Evolutionary conservation across 2,888 invertebrate genomes (phyloP).

Genomic region (Nipponacmea schrenckii): DNA sequence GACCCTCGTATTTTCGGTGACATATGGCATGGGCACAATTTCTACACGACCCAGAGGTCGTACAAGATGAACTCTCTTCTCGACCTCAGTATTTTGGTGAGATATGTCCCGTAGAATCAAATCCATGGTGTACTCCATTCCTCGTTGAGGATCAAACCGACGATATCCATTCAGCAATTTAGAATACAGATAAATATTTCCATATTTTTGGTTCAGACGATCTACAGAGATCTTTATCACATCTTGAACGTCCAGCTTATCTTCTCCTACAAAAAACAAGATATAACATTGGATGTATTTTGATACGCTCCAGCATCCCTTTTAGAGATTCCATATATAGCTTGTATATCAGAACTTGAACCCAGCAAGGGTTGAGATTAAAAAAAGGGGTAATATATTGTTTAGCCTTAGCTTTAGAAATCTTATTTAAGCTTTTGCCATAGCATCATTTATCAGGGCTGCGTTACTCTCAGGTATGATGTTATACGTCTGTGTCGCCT

Average conservation of each 20-base stretch:
- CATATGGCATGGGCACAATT: slow-evolving; percentile 91
- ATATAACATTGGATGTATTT: no score
- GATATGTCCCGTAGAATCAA: slow-evolving; percentile 56
- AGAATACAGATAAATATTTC: slow-evolving; percentile 67
- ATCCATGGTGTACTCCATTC: slow-evolving; percentile 86
- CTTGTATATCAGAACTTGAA: no score
- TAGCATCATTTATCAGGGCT: no score
- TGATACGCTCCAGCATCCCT: no score
- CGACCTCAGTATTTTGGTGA: slow-evolving; percentile 33
- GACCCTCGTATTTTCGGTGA: slow-evolving; percentile 90
- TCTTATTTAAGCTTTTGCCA: no score
- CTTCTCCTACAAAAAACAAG: slow-evolving; percentile 66
- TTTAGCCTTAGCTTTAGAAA: no score
- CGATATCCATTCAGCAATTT: slow-evolving; percentile 76
- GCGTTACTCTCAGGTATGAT: no score
- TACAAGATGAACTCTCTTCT: slow-evolving; percentile 79
- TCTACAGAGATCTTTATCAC: slow-evolving; percentile 68
- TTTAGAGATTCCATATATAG: no score
- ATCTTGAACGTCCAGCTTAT: slow-evolving; percentile 76
- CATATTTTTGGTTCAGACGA: slow-evolving; percentile 52
- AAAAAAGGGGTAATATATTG: no score
- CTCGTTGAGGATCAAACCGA: slow-evolving; percentile 83
- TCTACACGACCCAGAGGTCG: slow-evolving; percentile 87
- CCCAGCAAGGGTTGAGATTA: no score
- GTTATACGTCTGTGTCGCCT: no score